Percentiles rank a stretch among this genome's conserved stretches.
Conservation (phyloP, 1,140 invertebrate species). For the Aphelinus certus region DNA sequence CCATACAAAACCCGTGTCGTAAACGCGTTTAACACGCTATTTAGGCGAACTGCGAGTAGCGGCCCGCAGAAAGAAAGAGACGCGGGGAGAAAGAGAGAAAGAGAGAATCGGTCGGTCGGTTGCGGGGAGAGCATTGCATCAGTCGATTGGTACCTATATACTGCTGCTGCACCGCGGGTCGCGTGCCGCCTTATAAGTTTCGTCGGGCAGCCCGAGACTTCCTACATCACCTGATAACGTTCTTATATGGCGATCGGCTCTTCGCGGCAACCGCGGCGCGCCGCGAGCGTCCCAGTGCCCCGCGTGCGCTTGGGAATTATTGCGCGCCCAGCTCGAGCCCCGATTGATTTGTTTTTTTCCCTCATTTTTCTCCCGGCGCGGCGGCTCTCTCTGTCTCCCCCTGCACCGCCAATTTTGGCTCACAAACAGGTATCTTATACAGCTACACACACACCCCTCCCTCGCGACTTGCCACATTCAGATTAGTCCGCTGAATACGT, state of each 20-base stretch:
- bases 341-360: neutral
- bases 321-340: too few species aligned
- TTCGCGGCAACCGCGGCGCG: constrained; percentile 40
- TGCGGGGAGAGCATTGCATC: neutral
- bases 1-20: constrained; percentile 24
- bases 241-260: constrained; percentile 45
- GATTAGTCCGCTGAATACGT: too few species aligned
- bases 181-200: constrained; percentile 46
- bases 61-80: neutral
- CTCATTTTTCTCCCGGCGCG: too few species aligned
- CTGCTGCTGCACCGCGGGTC: neutral
- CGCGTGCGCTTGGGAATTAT: neutral
- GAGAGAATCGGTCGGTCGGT: neutral
- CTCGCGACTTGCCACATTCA: too few species aligned
- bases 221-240: constrained; percentile 47
- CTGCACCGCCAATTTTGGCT: neutral
- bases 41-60: constrained; percentile 2
- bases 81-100: neutral
- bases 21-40: constrained; percentile 35
- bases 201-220: constrained; percentile 40
- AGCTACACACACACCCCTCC: too few species aligned
- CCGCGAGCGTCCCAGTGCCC: constrained; percentile 35
- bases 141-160: too few species aligned
- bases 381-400: too few species aligned
- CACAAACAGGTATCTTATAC: neutral